Conservation (phyloP, 2,113 vertebrate genomes). For the Egretta garzetta region DNA sequence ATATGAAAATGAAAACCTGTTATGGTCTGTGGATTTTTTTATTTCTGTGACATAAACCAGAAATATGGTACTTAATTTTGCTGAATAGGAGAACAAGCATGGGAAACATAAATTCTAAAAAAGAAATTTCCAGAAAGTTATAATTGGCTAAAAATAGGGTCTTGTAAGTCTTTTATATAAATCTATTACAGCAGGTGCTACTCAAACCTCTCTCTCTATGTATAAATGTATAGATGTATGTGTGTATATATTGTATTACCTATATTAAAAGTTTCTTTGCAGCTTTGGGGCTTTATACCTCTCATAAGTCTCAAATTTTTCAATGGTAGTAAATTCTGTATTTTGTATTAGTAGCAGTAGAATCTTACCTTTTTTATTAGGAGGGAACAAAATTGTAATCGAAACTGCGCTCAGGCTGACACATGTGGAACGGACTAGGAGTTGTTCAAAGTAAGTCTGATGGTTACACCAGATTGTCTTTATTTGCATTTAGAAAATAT, state of each 20-base stretch:
- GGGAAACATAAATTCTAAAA: not conserved
- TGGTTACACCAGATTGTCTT: not conserved
- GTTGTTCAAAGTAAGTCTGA: not conserved
- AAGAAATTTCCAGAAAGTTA: not conserved
- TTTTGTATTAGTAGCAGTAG: not conserved
- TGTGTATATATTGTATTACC: not conserved
- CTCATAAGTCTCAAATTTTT: not conserved
- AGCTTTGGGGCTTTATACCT: not conserved
- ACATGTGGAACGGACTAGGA: not conserved
- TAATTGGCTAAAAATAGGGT: not conserved
- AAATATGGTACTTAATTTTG: not conserved
- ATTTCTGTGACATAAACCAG: not conserved
- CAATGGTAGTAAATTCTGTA: not conserved
- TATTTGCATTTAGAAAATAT: not conserved
- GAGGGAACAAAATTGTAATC: not conserved
- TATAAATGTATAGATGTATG: not conserved
- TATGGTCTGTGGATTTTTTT: not conserved
- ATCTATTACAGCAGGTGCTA: not conserved
- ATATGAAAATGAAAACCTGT: not conserved
- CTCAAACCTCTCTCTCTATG: not conserved
- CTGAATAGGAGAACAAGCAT: not conserved
- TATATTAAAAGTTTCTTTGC: not conserved
- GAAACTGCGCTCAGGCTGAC: not conserved
- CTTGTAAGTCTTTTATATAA: not conserved
- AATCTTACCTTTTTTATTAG: not conserved